These are phyloP conservation scores for Calidris pygmaea DNA, from an alignment of 2,113 vertebrate species.

Conservation along the genomic window DNA sequence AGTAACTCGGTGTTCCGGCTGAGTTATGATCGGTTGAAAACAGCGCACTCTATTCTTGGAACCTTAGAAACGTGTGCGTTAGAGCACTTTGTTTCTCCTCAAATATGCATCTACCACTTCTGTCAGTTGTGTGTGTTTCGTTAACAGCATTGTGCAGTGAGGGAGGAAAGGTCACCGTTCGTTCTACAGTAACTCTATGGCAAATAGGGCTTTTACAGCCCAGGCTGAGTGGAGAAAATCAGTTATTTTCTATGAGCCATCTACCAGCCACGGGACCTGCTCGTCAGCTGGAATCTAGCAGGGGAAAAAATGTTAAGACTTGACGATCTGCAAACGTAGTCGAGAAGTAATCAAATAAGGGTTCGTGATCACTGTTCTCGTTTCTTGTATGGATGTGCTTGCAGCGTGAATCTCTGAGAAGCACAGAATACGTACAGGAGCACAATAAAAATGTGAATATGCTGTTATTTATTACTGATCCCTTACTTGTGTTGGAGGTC, in stretches of 20 bases:
- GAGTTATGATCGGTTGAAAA: neutral
- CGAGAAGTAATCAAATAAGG: neutral
- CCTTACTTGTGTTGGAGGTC: rapidly evolving
- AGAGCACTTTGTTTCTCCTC: neutral
- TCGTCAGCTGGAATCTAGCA: neutral
- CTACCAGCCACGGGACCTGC: neutral
- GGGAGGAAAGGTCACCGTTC: neutral
- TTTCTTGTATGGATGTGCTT: neutral
- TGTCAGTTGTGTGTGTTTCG: neutral
- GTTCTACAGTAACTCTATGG: neutral
- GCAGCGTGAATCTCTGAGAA: neutral
- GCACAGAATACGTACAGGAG: neutral
- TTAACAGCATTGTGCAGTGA: neutral
- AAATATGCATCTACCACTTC: neutral
- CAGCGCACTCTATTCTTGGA: neutral
- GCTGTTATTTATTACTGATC: neutral
- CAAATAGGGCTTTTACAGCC: neutral
- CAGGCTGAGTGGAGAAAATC: neutral
- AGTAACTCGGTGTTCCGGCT: neutral
- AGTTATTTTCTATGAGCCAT: neutral
- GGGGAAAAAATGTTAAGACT: neutral
- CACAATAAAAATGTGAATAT: neutral
- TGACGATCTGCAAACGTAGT: rapidly evolving
- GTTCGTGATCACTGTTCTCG: rapidly evolving
- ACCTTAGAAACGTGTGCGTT: neutral